These are phyloP conservation scores for Chromoteleia sp. DNA, from an alignment of 2,888 invertebrate genomes.

Conservation along the genomic window DNA sequence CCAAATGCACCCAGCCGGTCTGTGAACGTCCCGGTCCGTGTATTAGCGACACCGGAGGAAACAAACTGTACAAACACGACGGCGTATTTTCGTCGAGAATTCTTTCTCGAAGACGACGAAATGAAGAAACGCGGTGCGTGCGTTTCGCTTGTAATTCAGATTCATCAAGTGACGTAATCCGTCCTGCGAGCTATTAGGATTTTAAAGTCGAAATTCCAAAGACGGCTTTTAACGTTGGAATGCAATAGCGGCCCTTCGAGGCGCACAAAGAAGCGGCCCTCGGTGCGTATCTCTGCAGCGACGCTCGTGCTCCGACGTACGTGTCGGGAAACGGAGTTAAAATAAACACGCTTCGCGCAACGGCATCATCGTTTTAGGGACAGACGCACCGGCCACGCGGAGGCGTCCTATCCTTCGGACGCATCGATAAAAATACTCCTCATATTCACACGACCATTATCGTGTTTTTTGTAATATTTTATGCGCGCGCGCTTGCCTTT, in stretches of 20 bases:
- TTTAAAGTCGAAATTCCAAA: constrained; percentile 44
- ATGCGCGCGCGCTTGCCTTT: constrained; percentile 1
- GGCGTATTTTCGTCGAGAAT: not conserved
- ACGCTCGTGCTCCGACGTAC: not conserved
- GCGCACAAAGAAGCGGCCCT: constrained; percentile 43
- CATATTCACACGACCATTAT: constrained; percentile 41
- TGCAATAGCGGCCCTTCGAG: constrained; percentile 39
- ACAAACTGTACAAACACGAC: constrained; percentile 13
- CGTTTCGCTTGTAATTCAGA: constrained; percentile 25
- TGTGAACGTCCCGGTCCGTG: not conserved
- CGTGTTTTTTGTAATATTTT: constrained; percentile 9
- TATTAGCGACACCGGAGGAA: not conserved
- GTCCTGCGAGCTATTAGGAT: constrained; percentile 20
- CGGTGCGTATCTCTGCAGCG: constrained; percentile 30
- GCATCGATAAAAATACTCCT: constrained; percentile 59
- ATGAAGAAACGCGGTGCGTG: not conserved
- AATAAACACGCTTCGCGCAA: constrained; percentile 53
- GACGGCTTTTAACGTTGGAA: constrained; percentile 46
- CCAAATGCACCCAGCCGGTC: too few species aligned
- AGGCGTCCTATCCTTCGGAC: constrained; percentile 50
- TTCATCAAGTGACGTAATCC: constrained; percentile 44
- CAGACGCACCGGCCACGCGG: constrained; percentile 28
- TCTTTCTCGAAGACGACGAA: constrained; percentile 10
- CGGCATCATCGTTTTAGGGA: constrained; percentile 49
- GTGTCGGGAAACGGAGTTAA: constrained; percentile 42